phyloP scores from a whole-genome alignment of 2,113 vertebrate genomes.

The Cyanocitta stelleri region DNA sequence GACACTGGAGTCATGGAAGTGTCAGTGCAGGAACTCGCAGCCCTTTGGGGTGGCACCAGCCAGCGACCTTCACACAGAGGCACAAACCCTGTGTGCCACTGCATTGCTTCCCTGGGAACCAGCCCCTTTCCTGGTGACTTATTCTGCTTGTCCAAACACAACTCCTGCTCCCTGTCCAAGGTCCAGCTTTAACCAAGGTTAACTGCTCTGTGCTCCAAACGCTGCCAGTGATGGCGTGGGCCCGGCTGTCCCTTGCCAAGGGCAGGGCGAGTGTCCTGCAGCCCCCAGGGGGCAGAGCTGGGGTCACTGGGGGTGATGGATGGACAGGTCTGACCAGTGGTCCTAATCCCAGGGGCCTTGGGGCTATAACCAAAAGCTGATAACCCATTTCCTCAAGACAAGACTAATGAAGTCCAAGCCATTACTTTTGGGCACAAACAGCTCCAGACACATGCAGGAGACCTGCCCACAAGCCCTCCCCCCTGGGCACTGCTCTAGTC shows the following conservation, averaged over 20 bases:
- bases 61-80: neutral
- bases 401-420: neutral
- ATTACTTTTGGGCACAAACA: neutral
- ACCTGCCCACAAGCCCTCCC: neutral
- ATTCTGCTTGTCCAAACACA: neutral
- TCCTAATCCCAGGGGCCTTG: neutral
- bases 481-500: neutral
- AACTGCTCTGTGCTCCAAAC: neutral
- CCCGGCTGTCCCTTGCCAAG: neutral
- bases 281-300: neutral
- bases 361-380: neutral
- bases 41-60: neutral
- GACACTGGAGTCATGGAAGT: fast-evolving
- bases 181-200: neutral
- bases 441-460: neutral
- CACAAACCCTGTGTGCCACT: neutral
- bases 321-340: neutral
- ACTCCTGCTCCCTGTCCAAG: neutral
- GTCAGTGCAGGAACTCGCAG: fast-evolving
- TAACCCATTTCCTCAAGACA: neutral
- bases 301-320: fast-evolving
- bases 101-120: neutral
- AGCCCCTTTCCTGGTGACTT: neutral
- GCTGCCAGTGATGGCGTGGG: neutral
- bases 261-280: neutral